Evolutionary conservation across 2,888 invertebrate species (phyloP).

Genomic region (Diadromus collaris): DNA sequence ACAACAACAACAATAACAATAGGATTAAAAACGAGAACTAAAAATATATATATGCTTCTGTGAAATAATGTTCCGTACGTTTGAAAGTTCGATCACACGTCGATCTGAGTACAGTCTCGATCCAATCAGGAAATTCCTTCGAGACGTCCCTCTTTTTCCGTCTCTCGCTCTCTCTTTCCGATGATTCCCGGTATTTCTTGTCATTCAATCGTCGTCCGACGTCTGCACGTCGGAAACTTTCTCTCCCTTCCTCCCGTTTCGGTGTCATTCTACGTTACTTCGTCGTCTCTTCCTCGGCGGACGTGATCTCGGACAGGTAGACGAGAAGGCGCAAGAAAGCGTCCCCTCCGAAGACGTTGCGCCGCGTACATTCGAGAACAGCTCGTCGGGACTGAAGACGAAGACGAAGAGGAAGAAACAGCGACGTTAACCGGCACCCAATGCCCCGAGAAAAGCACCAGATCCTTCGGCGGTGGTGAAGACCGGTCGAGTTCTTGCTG

Average conservation of each 20-base stretch:
- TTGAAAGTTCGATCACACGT: slow-evolving; percentile 25
- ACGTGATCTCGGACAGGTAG: slow-evolving; percentile 58
- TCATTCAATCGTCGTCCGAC: slow-evolving; percentile 50
- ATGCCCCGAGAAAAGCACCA: slow-evolving; percentile 26
- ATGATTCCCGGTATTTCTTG: slow-evolving; percentile 49
- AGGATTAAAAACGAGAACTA: neutral
- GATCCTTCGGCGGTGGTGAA: slow-evolving; percentile 46
- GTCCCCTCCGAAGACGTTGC: slow-evolving; percentile 30
- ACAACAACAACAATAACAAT: too few species aligned
- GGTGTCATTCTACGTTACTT: neutral
- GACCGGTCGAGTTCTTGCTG: slow-evolving; percentile 59
- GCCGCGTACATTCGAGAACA: neutral
- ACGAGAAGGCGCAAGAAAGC: slow-evolving; percentile 41
- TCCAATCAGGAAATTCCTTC: slow-evolving; percentile 29
- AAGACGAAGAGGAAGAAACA: slow-evolving; percentile 34
- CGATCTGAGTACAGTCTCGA: slow-evolving; percentile 25
- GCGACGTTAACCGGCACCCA: neutral
- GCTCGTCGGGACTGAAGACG: slow-evolving; percentile 25
- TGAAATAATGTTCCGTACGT: neutral
- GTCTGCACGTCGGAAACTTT: slow-evolving; percentile 41
- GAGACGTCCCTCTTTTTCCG: neutral
- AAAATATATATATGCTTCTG: neutral
- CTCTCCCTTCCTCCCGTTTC: slow-evolving; percentile 40
- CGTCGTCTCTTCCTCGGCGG: slow-evolving; percentile 33
- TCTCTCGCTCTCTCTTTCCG: neutral